Percentiles rank a stretch among this genome's conserved stretches.
Conservation (phyloP, 2,888 invertebrate genomes). For the Tanypteryx hageni region DNA sequence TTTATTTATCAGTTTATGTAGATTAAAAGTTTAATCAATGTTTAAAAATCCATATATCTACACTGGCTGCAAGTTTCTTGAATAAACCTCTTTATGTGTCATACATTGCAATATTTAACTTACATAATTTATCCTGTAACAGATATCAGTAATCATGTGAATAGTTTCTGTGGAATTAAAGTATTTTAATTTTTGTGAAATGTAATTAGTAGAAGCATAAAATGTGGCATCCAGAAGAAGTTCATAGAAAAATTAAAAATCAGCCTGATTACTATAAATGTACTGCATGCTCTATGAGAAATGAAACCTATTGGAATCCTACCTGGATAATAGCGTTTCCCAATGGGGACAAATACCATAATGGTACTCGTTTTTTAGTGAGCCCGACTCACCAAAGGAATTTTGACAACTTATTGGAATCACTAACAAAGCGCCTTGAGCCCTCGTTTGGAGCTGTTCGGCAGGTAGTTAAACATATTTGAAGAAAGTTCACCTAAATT, state of each 20-base stretch:
- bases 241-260: neutral
- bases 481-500: neutral
- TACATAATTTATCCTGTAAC: too few relatives aligned
- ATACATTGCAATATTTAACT: too few relatives aligned
- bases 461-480: neutral
- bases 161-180: too few relatives aligned
- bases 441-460: slow-evolving; percentile 49
- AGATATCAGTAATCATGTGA: too few relatives aligned
- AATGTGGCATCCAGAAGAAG: slow-evolving; percentile 23
- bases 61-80: too few relatives aligned
- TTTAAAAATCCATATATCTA: too few relatives aligned
- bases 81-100: too few relatives aligned
- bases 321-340: slow-evolving; percentile 37
- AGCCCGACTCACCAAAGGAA: slow-evolving; percentile 35
- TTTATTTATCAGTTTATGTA: too few relatives aligned
- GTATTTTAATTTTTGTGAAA: too few relatives aligned
- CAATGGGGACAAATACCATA: slow-evolving; percentile 35
- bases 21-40: too few relatives aligned
- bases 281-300: neutral
- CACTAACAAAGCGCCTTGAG: slow-evolving; percentile 34
- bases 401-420: slow-evolving; percentile 34
- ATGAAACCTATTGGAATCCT: neutral
- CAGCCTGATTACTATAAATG: neutral
- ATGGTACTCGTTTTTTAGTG: slow-evolving; percentile 38
- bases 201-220: neutral